A percentile compares a stretch with the other conserved stretches of the same genome.
phyloP scores from a whole-genome alignment of 2,797 vertebrate species.

The Micropoecilia bifurca region DNA sequence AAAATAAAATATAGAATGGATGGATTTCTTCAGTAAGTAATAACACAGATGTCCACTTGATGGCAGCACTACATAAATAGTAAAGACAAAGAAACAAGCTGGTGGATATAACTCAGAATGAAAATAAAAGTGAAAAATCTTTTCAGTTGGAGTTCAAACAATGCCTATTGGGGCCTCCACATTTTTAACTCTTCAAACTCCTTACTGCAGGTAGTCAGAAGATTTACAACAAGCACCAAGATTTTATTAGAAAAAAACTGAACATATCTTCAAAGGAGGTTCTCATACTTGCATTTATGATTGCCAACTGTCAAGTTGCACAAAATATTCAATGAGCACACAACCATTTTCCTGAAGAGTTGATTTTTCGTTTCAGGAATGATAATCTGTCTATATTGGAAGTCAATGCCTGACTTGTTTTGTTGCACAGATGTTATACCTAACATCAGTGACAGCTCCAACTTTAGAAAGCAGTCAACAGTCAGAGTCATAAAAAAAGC shows the following conservation, averaged over 20 bases:
- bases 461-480: conserved; percentile 18
- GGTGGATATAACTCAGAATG: not conserved
- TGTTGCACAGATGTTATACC: conserved; percentile 1
- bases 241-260: not conserved
- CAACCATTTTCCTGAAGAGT: not conserved
- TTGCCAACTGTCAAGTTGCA: not conserved
- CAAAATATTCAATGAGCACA: not conserved
- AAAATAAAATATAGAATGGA: not conserved
- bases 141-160: conserved; percentile 21
- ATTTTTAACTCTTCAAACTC: not conserved
- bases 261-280: not conserved
- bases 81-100: not conserved
- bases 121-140: not conserved
- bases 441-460: not conserved
- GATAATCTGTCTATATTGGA: not conserved
- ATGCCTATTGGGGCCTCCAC: not conserved
- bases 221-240: not conserved
- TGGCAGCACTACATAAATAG: conserved; percentile 28
- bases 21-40: not conserved
- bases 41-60: conserved; percentile 36
- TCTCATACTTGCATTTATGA: not conserved
- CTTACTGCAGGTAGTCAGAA: not conserved
- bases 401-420: conserved; percentile 2
- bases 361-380: not conserved
- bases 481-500: conserved; percentile 35